A percentile compares a stretch with the other conserved stretches of the same genome.
These are phyloP conservation scores for Aphis craccivora DNA, from an alignment of 1,140 invertebrate genomes.

Conservation along the genomic window DNA sequence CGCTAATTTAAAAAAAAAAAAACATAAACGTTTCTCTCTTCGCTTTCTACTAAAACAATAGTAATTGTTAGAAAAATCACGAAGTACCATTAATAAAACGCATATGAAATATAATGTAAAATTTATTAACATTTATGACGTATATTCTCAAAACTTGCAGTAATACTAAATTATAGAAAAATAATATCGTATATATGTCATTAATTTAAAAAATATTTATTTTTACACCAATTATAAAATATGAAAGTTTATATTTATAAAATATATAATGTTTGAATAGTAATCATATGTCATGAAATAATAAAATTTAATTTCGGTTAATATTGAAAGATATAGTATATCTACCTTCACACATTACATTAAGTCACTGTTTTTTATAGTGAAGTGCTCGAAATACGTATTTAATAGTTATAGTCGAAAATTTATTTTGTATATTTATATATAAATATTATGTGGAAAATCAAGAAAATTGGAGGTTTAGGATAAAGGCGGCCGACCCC, in stretches of 20 bases:
- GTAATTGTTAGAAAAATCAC: constrained; percentile 24
- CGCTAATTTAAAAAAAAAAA: not conserved
- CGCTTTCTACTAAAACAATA: constrained; percentile 32
- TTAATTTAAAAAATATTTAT: not conserved
- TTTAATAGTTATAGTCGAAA: not conserved
- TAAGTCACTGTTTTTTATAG: not conserved
- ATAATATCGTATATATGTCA: no score
- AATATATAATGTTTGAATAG: not conserved
- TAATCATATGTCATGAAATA: not conserved
- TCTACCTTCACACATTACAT: no score
- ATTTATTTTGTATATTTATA: not conserved
- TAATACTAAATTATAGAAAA: not conserved
- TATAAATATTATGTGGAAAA: no score
- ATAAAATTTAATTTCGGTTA: not conserved
- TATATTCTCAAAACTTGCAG: not conserved
- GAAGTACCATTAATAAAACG: not conserved
- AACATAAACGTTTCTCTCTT: not conserved
- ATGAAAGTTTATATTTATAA: not conserved
- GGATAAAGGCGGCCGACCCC: no score
- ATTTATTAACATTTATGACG: not conserved
- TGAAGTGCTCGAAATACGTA: not conserved
- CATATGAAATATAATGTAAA: not conserved
- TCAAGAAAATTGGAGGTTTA: no score
- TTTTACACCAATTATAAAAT: not conserved
- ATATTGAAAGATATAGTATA: no score